phyloP scores from a whole-genome alignment of 1,140 invertebrate species.

The Probaryconus sp. region DNA sequence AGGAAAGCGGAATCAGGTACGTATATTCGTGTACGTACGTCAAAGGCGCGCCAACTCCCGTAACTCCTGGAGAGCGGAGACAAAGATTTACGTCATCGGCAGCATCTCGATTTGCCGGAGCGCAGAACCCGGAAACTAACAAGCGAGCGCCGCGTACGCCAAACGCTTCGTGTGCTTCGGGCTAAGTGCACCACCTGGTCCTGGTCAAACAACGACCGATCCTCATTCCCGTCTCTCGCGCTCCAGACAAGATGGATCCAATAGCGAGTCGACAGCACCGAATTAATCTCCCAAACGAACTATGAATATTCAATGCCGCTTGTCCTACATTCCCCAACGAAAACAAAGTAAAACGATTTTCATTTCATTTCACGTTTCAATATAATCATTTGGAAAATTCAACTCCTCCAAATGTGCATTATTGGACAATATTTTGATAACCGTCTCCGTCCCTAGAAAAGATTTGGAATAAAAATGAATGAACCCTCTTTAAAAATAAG shows the following conservation, averaged over 20 bases:
- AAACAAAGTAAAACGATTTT: too few species aligned
- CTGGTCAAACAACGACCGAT: conserved; percentile 20
- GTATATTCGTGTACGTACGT: conserved; percentile 4
- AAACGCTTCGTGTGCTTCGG: conserved; percentile 50
- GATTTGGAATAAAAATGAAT: too few species aligned
- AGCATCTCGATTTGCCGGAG: conserved; percentile 67
- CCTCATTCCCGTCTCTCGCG: conserved; percentile 12
- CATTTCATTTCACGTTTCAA: too few species aligned
- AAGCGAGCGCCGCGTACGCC: conserved; percentile 58
- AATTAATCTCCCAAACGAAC: too few species aligned
- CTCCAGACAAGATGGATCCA: conserved; percentile 25
- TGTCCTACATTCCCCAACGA: conserved; percentile 52
- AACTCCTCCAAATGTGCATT: too few species aligned
- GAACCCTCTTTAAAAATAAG: too few species aligned
- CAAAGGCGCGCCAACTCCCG: conserved; percentile 17
- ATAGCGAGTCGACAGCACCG: background rate
- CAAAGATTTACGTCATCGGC: conserved; percentile 75
- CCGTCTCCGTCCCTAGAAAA: too few species aligned
- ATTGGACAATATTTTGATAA: too few species aligned
- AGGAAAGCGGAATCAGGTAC: conserved; percentile 33
- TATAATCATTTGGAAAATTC: too few species aligned
- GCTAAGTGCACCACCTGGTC: conserved; percentile 47
- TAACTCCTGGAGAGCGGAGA: conserved; percentile 56
- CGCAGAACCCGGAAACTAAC: conserved; percentile 59
- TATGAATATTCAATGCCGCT: conserved; percentile 42